These are phyloP conservation scores for Epizoanthus illoricatus DNA, from an alignment of 92 coral and sea anemone genomes.

Conservation along the genomic window DNA sequence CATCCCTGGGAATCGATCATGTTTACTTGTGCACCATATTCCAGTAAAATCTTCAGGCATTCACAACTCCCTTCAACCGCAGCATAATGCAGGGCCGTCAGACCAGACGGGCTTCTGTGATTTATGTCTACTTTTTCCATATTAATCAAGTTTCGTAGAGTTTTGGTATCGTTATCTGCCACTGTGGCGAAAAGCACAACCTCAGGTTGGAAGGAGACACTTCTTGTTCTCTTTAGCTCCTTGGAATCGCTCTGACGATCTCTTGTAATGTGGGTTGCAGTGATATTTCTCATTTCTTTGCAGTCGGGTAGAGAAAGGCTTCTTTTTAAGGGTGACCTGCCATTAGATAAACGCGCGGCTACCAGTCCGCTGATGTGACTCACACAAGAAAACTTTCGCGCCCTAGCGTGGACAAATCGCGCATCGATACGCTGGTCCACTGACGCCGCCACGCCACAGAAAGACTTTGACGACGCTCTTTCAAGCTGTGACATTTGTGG, in stretches of 20 bases:
- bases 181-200: constrained; percentile 82
- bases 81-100: constrained; percentile 88
- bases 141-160: constrained; percentile 60
- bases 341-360: not conserved
- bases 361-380: not conserved
- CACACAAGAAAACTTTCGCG: constrained; percentile 37
- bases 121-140: constrained; percentile 74
- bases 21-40: constrained; percentile 74
- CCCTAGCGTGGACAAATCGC: constrained; percentile 34
- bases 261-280: constrained; percentile 36
- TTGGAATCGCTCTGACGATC: constrained; percentile 31
- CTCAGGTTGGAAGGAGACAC: constrained; percentile 90
- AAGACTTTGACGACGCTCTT: constrained; percentile 59
- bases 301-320: constrained; percentile 77
- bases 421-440: constrained; percentile 66
- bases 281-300: constrained; percentile 60
- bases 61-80: constrained; percentile 92
- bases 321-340: constrained; percentile 51
- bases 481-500: constrained; percentile 18
- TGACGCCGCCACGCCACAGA: constrained; percentile 68
- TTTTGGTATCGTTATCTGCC: constrained; percentile 81
- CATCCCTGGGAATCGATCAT: constrained; percentile 75
- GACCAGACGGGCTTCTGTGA: constrained; percentile 82
- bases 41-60: constrained; percentile 64
- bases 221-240: constrained; percentile 64